Base-by-base conservation (phyloP, 2,797 vertebrate species). In the Vultur gryphus region DNA sequence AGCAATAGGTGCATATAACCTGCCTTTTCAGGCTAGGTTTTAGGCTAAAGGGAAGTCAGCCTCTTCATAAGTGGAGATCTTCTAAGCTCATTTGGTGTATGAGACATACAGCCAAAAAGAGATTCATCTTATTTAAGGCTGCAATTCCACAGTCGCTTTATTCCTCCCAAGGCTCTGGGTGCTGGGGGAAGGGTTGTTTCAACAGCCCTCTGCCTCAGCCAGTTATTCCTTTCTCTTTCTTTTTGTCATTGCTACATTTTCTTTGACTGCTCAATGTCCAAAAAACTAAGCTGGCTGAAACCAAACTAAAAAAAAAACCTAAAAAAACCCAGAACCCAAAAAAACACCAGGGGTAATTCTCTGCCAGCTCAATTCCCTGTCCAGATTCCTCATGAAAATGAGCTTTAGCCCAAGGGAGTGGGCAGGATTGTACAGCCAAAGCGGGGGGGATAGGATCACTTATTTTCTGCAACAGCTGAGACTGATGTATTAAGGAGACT, bases 361-460 rank as follows among this genome's bases (percentile, higher is more conserved):
- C 19, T 65, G 33, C 17, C 57, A 71, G 37, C 9, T 92, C 62
- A 82, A 43, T 90, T 71, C 28, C 33, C 37, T 46, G 20, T 26
- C 35, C 48, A 71, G 15, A 23, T 67, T 79, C 57, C 49, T 49
- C 26, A n/a, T 46, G 73, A 87, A 87, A 92, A 85, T 37, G 16
- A 87, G 35, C 62, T 87, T 82, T 51, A 89, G 54, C 37, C 71
- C 28, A 84, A 44, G 23, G 39, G 24, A 57, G 14, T 5, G n/a
- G 35, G 48, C 35, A 90, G 72, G 29, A 76, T 4, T 49, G 13
- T 21, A n/a, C 15, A 86, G 39, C 7, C 31, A 46, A 79, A 66
- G n/a, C 13, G 2, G 17, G 8, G 4, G 2, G 2, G 21, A 89
- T 8, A 79, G 17, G 31, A 58, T 58, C 2, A 0, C 49, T 90